Percentiles rank a stretch among this genome's conserved stretches.
phyloP scores from a whole-genome alignment of 2,797 vertebrate species.

The Glyptemys insculpta region DNA sequence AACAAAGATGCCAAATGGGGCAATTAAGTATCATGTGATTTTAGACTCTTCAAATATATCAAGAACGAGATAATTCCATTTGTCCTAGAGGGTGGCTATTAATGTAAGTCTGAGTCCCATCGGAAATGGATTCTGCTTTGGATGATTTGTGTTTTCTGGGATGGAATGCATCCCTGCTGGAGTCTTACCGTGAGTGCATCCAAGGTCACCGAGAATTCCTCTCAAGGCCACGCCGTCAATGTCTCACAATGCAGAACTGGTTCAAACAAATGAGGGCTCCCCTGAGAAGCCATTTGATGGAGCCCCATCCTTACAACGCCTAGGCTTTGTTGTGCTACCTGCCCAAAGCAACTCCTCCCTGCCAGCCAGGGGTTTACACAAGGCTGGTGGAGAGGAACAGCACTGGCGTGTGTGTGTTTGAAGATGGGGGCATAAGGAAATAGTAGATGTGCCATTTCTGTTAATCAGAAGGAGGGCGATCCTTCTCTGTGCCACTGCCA shows the following conservation, averaged over 20 bases:
- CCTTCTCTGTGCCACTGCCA: not conserved
- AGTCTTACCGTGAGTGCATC: not conserved
- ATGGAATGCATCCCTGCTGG: not conserved
- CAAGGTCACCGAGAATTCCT: not conserved
- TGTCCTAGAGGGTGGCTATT: not conserved
- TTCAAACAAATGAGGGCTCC: not conserved
- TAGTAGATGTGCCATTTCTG: not conserved
- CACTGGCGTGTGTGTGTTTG: not conserved
- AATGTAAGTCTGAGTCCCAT: not conserved
- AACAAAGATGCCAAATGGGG: not conserved
- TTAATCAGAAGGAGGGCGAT: not conserved
- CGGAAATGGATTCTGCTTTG: not conserved
- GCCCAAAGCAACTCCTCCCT: not conserved
- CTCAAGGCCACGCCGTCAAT: not conserved
- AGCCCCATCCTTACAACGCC: not conserved
- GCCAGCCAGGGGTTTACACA: not conserved
- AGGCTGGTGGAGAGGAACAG: not conserved
- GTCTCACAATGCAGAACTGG: not conserved
- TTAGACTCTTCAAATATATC: not conserved
- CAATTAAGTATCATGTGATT: not conserved
- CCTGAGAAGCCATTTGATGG: not conserved
- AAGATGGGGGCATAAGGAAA: not conserved
- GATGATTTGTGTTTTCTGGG: not conserved
- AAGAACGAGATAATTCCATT: not conserved
- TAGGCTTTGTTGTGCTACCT: not conserved